Percentiles rank a stretch among this genome's conserved stretches.
Evolutionary conservation across 2,113 vertebrate species (phyloP).

Genomic region (Podarcis raffonei): DNA sequence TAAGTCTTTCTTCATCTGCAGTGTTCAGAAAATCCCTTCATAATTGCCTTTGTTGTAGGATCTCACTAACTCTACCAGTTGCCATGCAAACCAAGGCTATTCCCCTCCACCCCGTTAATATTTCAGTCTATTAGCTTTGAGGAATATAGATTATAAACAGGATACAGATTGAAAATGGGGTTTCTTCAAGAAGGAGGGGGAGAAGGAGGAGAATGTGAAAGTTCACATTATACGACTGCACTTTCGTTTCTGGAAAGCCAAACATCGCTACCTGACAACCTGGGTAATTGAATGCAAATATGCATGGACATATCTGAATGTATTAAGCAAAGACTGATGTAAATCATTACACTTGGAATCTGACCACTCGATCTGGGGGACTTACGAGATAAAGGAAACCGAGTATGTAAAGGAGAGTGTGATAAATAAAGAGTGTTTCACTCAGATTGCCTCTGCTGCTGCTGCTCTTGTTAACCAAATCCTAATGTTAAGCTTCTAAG

Average conservation of each 20-base stretch:
- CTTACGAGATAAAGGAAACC: slow-evolving; percentile 54
- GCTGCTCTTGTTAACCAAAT: background rate
- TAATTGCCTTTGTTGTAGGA: slow-evolving; percentile 45
- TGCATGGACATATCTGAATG: slow-evolving; percentile 53
- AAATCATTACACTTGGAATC: slow-evolving; percentile 61
- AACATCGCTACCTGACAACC: slow-evolving; percentile 53
- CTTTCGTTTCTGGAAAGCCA: slow-evolving; percentile 51
- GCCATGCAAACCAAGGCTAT: slow-evolving; percentile 42
- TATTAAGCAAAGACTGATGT: slow-evolving; percentile 59
- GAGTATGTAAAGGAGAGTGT: slow-evolving; percentile 55
- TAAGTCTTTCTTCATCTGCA: slow-evolving; percentile 20
- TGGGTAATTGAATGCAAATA: slow-evolving; percentile 65
- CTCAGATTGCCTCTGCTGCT: background rate
- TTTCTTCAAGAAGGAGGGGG: slow-evolving; percentile 29
- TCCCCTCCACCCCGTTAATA: slow-evolving; percentile 20
- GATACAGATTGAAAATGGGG: background rate
- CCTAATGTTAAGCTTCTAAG: slow-evolving; percentile 36
- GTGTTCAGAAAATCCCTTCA: slow-evolving; percentile 55
- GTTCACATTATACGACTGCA: slow-evolving; percentile 49
- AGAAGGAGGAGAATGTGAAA: slow-evolving; percentile 35
- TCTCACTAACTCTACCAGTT: slow-evolving; percentile 48
- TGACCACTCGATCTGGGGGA: slow-evolving; percentile 51
- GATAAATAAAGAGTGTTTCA: slow-evolving; percentile 38
- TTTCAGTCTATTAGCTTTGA: slow-evolving; percentile 44
- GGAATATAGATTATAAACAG: slow-evolving; percentile 56